phyloP scores from a whole-genome alignment of 2,797 vertebrate genomes.

The Anabacerthia variegaticeps region DNA sequence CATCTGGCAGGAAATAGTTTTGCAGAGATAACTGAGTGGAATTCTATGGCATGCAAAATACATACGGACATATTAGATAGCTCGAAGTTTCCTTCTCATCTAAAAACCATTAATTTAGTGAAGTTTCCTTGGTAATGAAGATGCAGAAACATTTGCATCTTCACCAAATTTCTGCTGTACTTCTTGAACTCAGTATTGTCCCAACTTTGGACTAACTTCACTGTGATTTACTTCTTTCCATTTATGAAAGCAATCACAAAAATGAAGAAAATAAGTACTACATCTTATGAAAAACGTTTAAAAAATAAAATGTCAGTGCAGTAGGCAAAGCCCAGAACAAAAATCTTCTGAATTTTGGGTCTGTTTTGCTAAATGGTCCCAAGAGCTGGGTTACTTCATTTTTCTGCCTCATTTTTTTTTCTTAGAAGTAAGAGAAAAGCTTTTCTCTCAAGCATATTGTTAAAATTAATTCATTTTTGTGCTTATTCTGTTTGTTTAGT shows the following conservation, averaged over 20 bases:
- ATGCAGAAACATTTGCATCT: constrained; percentile 5
- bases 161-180: neutral
- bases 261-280: neutral
- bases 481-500: neutral
- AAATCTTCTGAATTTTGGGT: neutral
- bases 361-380: neutral
- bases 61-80: neutral
- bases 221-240: neutral
- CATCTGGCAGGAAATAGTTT: constrained; percentile 49
- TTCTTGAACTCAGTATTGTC: neutral
- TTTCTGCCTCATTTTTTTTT: neutral
- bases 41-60: constrained; percentile 17
- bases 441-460: neutral
- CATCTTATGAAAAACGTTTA: neutral
- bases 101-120: constrained; percentile 41
- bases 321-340: constrained; percentile 3
- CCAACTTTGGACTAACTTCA: neutral
- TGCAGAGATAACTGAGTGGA: constrained; percentile 19
- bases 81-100: neutral
- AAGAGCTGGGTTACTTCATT: neutral
- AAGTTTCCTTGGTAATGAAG: neutral
- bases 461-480: neutral
- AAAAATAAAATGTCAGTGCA: neutral
- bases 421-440: neutral
- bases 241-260: neutral